Evolutionary conservation across 2,888 invertebrate species (phyloP).

Genomic region (Acleris holmiana): DNA sequence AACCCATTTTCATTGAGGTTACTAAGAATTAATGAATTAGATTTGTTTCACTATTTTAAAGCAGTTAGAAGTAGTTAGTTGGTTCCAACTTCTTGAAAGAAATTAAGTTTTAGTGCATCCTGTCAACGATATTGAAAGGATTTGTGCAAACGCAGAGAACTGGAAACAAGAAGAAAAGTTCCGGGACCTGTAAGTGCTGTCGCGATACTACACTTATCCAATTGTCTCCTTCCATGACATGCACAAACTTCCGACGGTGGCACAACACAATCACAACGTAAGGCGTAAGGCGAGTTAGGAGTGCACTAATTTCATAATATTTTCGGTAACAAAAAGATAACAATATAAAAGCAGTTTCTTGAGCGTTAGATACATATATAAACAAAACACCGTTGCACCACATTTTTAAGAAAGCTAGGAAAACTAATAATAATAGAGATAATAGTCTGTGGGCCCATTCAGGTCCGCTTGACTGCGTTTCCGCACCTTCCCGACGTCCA

Average conservation of each 20-base stretch:
- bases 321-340: too few species aligned
- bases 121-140: slow-evolving; percentile 13
- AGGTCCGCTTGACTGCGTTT: background rate
- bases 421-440: background rate
- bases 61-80: too few species aligned
- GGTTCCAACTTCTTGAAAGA: background rate
- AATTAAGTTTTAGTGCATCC: background rate
- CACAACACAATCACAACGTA: too few species aligned
- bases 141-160: slow-evolving; percentile 6
- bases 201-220: slow-evolving; percentile 3
- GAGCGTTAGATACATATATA: too few species aligned
- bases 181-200: slow-evolving; percentile 8
- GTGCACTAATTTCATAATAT: too few species aligned
- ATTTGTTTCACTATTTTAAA: too few species aligned
- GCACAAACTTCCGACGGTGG: slow-evolving; percentile 1
- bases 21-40: too few species aligned
- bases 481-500: slow-evolving; percentile 17
- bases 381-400: too few species aligned
- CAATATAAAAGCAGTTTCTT: too few species aligned
- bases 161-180: slow-evolving; percentile 19
- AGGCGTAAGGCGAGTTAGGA: too few species aligned
- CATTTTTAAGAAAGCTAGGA: too few species aligned
- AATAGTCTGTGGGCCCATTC: background rate
- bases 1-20: too few species aligned
- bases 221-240: slow-evolving; percentile 11